Evolutionary conservation across 2,888 invertebrate genomes (phyloP).

Genomic region (Cremastinae sp.): DNA sequence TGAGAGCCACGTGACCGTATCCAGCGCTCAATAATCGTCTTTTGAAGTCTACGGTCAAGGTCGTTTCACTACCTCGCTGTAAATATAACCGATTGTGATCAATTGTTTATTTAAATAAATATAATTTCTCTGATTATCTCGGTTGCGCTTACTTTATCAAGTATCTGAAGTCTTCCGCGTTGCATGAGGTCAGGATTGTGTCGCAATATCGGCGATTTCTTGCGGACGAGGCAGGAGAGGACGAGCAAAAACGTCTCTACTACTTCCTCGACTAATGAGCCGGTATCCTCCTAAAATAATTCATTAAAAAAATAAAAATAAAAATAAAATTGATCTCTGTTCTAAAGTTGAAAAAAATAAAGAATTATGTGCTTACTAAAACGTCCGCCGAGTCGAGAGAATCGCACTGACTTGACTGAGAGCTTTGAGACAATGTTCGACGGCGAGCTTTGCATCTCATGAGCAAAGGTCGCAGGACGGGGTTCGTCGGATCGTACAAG

Average conservation of each 20-base stretch:
- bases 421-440: conserved; percentile 79
- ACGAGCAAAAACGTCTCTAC: conserved; percentile 82
- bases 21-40: conserved; percentile 83
- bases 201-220: conserved; percentile 70
- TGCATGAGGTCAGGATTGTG: conserved; percentile 72
- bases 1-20: conserved; percentile 84
- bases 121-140: not conserved
- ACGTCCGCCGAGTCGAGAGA: conserved; percentile 79
- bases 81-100: not conserved
- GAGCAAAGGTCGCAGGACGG: conserved; percentile 81
- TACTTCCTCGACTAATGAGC: conserved; percentile 79
- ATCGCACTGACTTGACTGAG: conserved; percentile 81
- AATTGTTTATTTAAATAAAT: not conserved
- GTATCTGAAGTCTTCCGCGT: conserved; percentile 68
- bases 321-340: conserved; percentile 65
- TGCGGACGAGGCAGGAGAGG: conserved; percentile 80
- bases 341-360: not conserved
- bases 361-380: conserved; percentile 68
- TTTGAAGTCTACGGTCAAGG: conserved; percentile 77
- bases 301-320: not conserved
- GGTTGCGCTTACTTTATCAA: conserved; percentile 72
- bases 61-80: conserved; percentile 52
- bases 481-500: conserved; percentile 85
- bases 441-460: conserved; percentile 77
- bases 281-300: conserved; percentile 72